phyloP scores from a whole-genome alignment of 2,797 vertebrate genomes.

The Ctenopoma multispine region DNA sequence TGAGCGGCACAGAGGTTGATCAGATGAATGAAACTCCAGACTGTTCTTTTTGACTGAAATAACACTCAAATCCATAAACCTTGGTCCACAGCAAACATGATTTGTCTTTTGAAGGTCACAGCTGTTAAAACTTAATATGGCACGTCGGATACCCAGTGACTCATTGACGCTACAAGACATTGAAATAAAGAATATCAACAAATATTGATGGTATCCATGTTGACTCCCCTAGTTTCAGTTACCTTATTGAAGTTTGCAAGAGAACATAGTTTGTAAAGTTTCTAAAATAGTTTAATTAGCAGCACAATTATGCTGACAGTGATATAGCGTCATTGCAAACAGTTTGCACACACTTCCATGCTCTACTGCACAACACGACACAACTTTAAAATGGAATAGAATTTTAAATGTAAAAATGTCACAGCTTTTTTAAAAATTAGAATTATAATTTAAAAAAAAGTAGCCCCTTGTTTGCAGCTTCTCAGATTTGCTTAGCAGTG shows the following conservation, averaged over 20 bases:
- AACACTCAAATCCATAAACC: slow-evolving; percentile 40
- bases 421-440: slow-evolving; percentile 69
- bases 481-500: slow-evolving; percentile 79
- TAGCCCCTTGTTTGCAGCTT: slow-evolving; percentile 59
- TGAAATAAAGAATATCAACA: slow-evolving; percentile 61
- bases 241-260: slow-evolving; percentile 41
- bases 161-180: slow-evolving; percentile 60
- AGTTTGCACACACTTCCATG: slow-evolving; percentile 53
- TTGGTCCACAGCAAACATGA: slow-evolving; percentile 18
- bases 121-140: slow-evolving; percentile 76
- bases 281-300: slow-evolving; percentile 49
- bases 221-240: slow-evolving; percentile 43
- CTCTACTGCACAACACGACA: slow-evolving; percentile 44
- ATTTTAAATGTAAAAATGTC: slow-evolving; percentile 53
- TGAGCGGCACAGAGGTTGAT: slow-evolving; percentile 25
- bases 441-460: slow-evolving; percentile 43
- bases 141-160: slow-evolving; percentile 86
- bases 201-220: slow-evolving; percentile 43
- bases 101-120: slow-evolving; percentile 69
- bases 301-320: slow-evolving; percentile 57
- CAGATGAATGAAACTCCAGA: slow-evolving; percentile 42
- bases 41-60: slow-evolving; percentile 33
- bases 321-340: slow-evolving; percentile 50
- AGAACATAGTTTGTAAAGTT: slow-evolving; percentile 36
- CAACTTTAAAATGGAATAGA: slow-evolving; percentile 49